Evolutionary conservation across 1,140 invertebrate species (phyloP).

Genomic region (Philotrypesis tridentata): DNA sequence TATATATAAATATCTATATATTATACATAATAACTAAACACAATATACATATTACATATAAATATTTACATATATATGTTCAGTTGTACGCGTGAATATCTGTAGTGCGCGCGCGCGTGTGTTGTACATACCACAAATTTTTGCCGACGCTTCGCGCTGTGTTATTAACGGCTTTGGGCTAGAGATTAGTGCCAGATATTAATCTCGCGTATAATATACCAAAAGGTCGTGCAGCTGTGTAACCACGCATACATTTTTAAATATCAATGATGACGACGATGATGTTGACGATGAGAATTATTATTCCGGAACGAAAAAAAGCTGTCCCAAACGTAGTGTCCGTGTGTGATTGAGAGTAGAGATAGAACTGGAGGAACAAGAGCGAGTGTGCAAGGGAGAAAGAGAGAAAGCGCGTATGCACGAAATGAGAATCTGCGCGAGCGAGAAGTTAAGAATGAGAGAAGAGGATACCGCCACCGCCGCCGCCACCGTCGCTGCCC

Average conservation of each 20-base stretch:
- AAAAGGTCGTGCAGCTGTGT: constrained; percentile 60
- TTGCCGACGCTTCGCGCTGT: constrained; percentile 57
- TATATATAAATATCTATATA: constrained; percentile 1
- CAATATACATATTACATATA: constrained; percentile 15
- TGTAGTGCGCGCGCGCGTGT: constrained; percentile 51
- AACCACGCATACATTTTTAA: constrained; percentile 46
- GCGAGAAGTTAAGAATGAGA: constrained; percentile 43
- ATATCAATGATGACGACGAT: constrained; percentile 30
- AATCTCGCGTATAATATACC: constrained; percentile 52
- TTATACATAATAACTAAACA: neutral
- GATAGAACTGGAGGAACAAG: neutral
- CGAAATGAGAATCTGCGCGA: constrained; percentile 50
- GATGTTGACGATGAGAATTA: neutral
- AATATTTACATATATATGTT: constrained; percentile 24
- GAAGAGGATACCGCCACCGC: constrained; percentile 57
- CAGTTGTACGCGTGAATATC: constrained; percentile 43
- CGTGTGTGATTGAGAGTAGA: constrained; percentile 28
- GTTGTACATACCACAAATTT: constrained; percentile 63
- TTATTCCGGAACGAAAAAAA: neutral
- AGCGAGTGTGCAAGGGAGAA: no score
- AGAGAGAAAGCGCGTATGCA: constrained; percentile 8
- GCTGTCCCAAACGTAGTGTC: neutral
- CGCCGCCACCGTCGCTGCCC: constrained; percentile 51
- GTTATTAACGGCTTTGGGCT: constrained; percentile 58
- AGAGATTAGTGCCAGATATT: constrained; percentile 57